A percentile compares a stretch with the other conserved stretches of the same genome.
These are phyloP conservation scores for Metacarcinus magister DNA, from an alignment of 2,888 invertebrate genomes.

Conservation along the genomic window DNA sequence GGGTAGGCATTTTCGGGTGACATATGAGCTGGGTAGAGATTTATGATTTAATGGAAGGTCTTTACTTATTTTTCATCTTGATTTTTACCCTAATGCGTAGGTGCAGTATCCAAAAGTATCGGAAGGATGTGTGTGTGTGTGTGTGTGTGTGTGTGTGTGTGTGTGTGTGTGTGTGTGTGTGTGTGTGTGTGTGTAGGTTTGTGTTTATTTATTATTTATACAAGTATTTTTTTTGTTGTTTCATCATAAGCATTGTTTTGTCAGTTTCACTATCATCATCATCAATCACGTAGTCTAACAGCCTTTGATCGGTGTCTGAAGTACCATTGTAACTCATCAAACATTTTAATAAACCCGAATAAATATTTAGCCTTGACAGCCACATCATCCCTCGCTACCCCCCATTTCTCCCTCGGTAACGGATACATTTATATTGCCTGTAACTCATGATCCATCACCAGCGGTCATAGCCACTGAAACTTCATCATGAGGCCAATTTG, in stretches of 20 bases:
- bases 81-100: background rate
- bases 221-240: background rate
- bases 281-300: background rate
- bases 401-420: background rate
- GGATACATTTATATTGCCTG: conserved; percentile 21
- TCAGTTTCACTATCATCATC: background rate
- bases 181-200: too few species aligned
- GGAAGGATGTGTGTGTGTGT: background rate
- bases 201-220: too few species aligned
- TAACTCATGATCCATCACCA: conserved; percentile 5
- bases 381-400: background rate
- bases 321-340: background rate
- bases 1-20: background rate
- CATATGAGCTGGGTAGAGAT: conserved; percentile 14
- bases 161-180: too few species aligned
- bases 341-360: background rate
- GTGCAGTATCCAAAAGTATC: background rate
- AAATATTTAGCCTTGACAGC: background rate
- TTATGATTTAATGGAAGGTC: background rate
- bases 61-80: background rate
- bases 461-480: background rate
- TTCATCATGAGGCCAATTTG: conserved; percentile 45
- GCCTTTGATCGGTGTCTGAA: background rate
- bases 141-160: conserved; percentile 7
- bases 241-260: background rate